phyloP scores from a whole-genome alignment of 2,113 vertebrate genomes.

The Lepus europaeus region DNA sequence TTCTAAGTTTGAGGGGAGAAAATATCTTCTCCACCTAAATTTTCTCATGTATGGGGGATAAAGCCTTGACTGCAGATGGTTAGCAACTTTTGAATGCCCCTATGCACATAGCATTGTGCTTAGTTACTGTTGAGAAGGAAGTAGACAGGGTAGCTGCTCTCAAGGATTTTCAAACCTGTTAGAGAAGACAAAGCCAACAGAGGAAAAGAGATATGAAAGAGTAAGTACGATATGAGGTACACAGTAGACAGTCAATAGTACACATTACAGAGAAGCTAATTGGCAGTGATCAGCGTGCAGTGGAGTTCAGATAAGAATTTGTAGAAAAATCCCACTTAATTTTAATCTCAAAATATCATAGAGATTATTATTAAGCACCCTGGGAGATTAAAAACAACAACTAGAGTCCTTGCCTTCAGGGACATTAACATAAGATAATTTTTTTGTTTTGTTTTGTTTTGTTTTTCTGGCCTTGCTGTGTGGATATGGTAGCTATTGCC shows the following conservation, averaged over 20 bases:
- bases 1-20: not conserved
- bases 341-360: not conserved
- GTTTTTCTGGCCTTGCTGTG: conserved; percentile 25
- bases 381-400: conserved; percentile 46
- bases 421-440: conserved; percentile 34
- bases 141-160: not conserved
- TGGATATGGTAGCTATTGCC: conserved; percentile 4
- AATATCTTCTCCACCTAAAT: not conserved
- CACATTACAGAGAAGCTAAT: not conserved
- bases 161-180: not conserved
- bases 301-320: not conserved
- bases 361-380: not conserved
- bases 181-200: not conserved
- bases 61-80: conserved; percentile 30
- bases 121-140: not conserved
- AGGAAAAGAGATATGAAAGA: not conserved
- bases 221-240: not conserved
- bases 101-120: not conserved
- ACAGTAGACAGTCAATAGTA: not conserved
- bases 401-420: conserved; percentile 20
- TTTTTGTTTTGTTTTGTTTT: not conserved
- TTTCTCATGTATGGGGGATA: not conserved
- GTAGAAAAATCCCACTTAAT: not conserved
- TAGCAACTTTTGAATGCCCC: not conserved
- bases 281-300: not conserved